Percentiles rank a stretch among this genome's conserved stretches.
Conservation (phyloP, 2,888 invertebrate species). For the Ichneumoninae sp. region DNA sequence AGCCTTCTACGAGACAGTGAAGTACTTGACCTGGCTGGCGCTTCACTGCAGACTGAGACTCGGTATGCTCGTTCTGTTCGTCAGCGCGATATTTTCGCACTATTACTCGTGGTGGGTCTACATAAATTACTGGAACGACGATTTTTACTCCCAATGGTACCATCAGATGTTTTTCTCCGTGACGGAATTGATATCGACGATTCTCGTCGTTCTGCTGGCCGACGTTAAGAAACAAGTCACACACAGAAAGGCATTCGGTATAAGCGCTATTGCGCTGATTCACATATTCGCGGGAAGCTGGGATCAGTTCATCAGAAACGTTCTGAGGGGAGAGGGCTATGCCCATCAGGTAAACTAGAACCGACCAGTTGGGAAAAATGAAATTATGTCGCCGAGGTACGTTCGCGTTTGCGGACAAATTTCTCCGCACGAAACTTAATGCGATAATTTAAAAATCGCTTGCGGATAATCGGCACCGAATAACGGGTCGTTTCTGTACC, state of each 20-base stretch:
- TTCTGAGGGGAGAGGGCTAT: slow-evolving; percentile 87
- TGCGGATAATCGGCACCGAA: too few relatives aligned
- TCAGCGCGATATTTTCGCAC: slow-evolving; percentile 88
- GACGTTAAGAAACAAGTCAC: slow-evolving; percentile 85
- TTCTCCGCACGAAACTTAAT: too few relatives aligned
- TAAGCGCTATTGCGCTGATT: slow-evolving; percentile 87
- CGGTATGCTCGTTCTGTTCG: slow-evolving; percentile 88
- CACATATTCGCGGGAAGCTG: slow-evolving; percentile 88
- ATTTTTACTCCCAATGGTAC: slow-evolving; percentile 89
- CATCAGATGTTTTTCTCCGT: slow-evolving; percentile 87
- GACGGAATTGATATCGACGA: slow-evolving; percentile 87
- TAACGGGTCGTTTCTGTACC: too few relatives aligned
- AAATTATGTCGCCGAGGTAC: background rate
- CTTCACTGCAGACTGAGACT: slow-evolving; percentile 85
- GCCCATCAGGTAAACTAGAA: slow-evolving; percentile 86
- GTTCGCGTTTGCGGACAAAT: too few relatives aligned
- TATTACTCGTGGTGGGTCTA: slow-evolving; percentile 90
- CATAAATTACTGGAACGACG: slow-evolving; percentile 90
- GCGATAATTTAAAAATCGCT: too few relatives aligned
- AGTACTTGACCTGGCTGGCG: slow-evolving; percentile 85
- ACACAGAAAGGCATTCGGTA: slow-evolving; percentile 86
- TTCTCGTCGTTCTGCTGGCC: slow-evolving; percentile 86
- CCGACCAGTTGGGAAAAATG: background rate
- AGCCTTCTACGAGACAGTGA: slow-evolving; percentile 87
- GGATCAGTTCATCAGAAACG: slow-evolving; percentile 89